Evolutionary conservation across 2,888 invertebrate species (phyloP).

Genomic region (Melanargia galathea): DNA sequence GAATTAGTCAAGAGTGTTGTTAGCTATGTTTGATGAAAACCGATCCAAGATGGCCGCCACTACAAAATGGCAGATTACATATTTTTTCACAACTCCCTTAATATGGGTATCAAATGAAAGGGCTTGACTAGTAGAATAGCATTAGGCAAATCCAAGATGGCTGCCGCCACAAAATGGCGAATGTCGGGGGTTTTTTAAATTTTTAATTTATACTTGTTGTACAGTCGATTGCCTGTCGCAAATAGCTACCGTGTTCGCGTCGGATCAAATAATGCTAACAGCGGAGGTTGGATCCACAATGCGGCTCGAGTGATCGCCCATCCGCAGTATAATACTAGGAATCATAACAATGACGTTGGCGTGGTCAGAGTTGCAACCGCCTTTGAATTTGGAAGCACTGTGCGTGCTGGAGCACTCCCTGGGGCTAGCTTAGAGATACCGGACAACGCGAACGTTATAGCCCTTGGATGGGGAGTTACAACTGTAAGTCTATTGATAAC

Average conservation of each 20-base stretch:
- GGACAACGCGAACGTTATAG: slow-evolving; percentile 55
- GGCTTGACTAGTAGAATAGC: too few species aligned
- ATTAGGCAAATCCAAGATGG: too few species aligned
- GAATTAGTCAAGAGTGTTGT: too few species aligned
- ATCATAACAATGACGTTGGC: slow-evolving; percentile 5
- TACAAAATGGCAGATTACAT: too few species aligned
- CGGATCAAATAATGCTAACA: not conserved
- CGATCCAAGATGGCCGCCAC: too few species aligned
- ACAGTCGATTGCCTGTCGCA: not conserved
- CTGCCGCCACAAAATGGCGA: too few species aligned
- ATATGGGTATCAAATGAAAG: too few species aligned
- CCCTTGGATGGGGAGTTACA: slow-evolving; percentile 64
- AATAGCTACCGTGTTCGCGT: not conserved
- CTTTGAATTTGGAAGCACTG: slow-evolving; percentile 46
- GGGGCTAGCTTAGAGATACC: slow-evolving; percentile 50
- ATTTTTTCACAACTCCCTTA: too few species aligned
- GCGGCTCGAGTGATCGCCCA: not conserved
- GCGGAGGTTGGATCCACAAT: not conserved
- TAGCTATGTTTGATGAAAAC: too few species aligned
- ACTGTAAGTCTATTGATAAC: slow-evolving; percentile 29
- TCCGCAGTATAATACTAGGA: slow-evolving; percentile 5
- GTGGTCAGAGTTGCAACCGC: slow-evolving; percentile 16
- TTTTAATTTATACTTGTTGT: not conserved
- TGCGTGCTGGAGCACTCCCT: slow-evolving; percentile 49
- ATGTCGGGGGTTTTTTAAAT: too few species aligned